Evolutionary conservation across 1,140 invertebrate species (phyloP).

Genomic region (Euwallacea fornicatus): DNA sequence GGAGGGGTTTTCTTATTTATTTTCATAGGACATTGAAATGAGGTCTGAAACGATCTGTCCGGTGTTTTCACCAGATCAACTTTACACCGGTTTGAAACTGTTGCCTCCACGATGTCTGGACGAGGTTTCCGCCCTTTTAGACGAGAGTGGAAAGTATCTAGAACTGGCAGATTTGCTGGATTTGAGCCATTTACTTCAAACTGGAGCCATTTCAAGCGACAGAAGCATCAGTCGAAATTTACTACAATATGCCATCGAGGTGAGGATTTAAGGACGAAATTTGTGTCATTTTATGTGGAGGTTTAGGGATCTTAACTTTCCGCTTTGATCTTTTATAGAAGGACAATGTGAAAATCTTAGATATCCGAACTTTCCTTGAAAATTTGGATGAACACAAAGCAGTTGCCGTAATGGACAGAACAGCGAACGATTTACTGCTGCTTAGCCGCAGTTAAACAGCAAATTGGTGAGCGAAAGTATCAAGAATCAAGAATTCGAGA

Average conservation of each 20-base stretch:
- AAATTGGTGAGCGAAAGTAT: too few relatives aligned
- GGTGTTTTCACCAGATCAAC: conserved; percentile 34
- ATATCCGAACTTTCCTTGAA: conserved; percentile 48
- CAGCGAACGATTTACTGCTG: conserved; percentile 25
- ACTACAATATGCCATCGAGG: conserved; percentile 42
- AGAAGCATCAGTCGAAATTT: conserved; percentile 41
- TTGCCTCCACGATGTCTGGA: conserved; percentile 43
- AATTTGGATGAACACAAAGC: conserved; percentile 44
- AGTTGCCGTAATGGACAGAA: conserved; percentile 45
- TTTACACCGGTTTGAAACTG: conserved; percentile 35
- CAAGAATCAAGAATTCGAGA: too few relatives aligned
- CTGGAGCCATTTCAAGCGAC: conserved; percentile 32
- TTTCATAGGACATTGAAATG: conserved; percentile 35
- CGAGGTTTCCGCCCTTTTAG: conserved; percentile 42
- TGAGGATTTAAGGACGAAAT: conserved; percentile 21
- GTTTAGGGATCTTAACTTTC: neutral
- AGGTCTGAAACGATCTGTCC: conserved; percentile 23
- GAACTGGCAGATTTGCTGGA: conserved; percentile 45
- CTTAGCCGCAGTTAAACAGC: too few relatives aligned
- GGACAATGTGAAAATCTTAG: conserved; percentile 39
- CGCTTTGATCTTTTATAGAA: conserved; percentile 37
- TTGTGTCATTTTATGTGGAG: neutral
- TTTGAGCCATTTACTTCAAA: conserved; percentile 42
- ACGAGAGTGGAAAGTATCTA: conserved; percentile 42
- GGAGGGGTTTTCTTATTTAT: neutral